phyloP scores from a whole-genome alignment of 2,888 invertebrate species.

The Cheilosia urbana region DNA sequence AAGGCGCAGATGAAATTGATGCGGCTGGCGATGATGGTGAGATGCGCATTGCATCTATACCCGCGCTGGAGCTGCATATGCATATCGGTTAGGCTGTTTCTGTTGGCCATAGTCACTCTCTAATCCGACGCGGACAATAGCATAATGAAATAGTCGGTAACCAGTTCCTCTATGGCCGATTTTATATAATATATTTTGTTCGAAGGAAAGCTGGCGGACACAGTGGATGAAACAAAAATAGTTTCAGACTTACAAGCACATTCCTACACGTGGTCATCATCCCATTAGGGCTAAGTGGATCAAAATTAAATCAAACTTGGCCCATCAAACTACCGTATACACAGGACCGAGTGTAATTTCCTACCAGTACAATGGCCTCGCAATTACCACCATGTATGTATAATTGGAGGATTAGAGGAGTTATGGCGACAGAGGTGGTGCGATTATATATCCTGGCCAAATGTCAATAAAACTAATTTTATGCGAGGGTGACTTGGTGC shows the following conservation, averaged over 20 bases:
- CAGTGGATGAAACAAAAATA: constrained; percentile 25
- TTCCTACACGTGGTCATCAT: neutral
- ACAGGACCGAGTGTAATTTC: constrained; percentile 1
- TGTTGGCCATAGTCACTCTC: constrained; percentile 16
- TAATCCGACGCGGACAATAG: constrained; percentile 13
- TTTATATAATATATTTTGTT: neutral
- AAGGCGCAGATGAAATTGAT: constrained; percentile 3
- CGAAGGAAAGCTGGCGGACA: neutral
- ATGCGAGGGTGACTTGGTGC: constrained; percentile 8
- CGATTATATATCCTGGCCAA: constrained; percentile 6
- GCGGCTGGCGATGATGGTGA: constrained; percentile 16
- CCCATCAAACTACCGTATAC: constrained; percentile 28
- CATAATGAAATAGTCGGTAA: neutral
- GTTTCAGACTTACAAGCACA: constrained; percentile 1
- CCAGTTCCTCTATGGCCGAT: constrained; percentile 5
- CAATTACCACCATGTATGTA: constrained; percentile 38
- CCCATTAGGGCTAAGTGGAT: constrained; percentile 7
- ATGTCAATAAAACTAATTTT: constrained; percentile 45
- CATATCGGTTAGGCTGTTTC: constrained; percentile 5
- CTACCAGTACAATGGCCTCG: constrained; percentile 36
- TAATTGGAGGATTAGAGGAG: constrained; percentile 51
- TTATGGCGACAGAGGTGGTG: constrained; percentile 17
- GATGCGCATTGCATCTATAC: neutral
- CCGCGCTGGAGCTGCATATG: neutral
- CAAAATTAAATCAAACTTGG: constrained; percentile 53